Conservation (phyloP, 2,888 invertebrate genomes). For the Lasioglossum figueresi region DNA sequence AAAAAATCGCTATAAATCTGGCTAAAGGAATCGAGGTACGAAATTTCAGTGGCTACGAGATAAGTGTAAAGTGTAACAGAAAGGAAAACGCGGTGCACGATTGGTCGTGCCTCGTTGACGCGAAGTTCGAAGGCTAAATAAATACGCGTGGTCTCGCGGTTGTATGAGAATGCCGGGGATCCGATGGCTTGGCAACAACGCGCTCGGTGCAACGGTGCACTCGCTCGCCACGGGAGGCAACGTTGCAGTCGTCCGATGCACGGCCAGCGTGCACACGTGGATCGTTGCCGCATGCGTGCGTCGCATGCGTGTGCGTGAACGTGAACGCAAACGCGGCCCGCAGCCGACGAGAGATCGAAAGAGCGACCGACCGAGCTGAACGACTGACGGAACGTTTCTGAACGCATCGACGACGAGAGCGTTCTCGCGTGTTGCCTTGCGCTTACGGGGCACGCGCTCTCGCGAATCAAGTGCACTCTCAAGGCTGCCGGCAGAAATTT, state of each 20-base stretch:
- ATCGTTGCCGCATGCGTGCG: conserved; percentile 36
- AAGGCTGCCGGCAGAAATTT: conserved; percentile 61
- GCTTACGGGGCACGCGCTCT: conserved; percentile 45
- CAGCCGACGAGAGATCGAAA: conserved; percentile 40
- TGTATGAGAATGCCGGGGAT: conserved; percentile 60
- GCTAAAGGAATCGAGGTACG: not conserved
- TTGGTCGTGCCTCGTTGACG: conserved; percentile 33
- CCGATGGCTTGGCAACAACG: conserved; percentile 69
- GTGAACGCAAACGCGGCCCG: conserved; percentile 10
- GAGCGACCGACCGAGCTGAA: conserved; percentile 38
- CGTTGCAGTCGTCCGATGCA: conserved; percentile 66
- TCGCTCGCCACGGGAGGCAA: conserved; percentile 59
- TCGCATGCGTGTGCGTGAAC: conserved; percentile 27
- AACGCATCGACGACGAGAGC: conserved; percentile 39
- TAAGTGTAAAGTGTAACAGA: not conserved
- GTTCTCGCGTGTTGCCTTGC: conserved; percentile 52
- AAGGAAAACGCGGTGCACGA: conserved; percentile 11
- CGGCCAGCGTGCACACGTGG: conserved; percentile 48
- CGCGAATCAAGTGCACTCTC: conserved; percentile 66
- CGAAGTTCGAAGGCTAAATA: conserved; percentile 41
- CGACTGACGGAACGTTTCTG: conserved; percentile 43
- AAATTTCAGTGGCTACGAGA: not conserved
- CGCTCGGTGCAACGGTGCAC: conserved; percentile 67
- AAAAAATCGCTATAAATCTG: not conserved
- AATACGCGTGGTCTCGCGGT: conserved; percentile 32